These are phyloP conservation scores for Thamnophis elegans DNA, from an alignment of 2,797 vertebrate genomes.

Conservation along the genomic window DNA sequence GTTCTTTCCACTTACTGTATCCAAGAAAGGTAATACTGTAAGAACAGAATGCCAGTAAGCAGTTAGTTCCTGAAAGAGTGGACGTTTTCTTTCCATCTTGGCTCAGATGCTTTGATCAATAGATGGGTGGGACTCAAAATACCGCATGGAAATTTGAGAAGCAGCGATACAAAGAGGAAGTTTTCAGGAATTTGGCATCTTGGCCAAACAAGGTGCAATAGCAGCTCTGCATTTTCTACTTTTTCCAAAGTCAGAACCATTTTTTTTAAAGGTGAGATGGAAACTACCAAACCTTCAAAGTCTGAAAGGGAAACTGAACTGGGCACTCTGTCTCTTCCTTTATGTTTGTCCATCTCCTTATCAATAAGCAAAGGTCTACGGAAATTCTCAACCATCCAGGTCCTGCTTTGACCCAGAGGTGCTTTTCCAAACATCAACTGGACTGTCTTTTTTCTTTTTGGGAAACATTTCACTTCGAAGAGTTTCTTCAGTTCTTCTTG, in stretches of 20 bases:
- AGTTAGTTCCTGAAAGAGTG: background rate
- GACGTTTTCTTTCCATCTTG: background rate
- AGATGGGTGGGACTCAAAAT: background rate
- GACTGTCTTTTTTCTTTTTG: background rate
- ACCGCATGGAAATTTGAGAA: background rate
- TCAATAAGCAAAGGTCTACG: background rate
- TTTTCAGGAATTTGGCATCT: background rate
- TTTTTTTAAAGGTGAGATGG: background rate
- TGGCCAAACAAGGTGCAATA: background rate
- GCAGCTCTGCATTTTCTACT: background rate
- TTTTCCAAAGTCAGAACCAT: background rate
- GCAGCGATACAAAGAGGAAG: background rate
- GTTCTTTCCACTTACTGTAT: background rate
- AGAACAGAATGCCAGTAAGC: background rate
- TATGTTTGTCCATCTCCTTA: background rate
- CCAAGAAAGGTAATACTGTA: background rate
- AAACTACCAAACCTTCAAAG: background rate
- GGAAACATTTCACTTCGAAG: background rate
- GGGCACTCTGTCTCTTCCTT: background rate
- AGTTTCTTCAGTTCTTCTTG: background rate
- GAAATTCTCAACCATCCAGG: background rate
- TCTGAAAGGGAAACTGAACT: background rate
- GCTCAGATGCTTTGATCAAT: background rate
- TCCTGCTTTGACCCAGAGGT: background rate
- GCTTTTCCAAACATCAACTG: background rate